Evolutionary conservation across 2,113 vertebrate species (phyloP), one percentile per base, ranked within the genome.

Genomic region (Puffinus mauretanicus): DNA sequence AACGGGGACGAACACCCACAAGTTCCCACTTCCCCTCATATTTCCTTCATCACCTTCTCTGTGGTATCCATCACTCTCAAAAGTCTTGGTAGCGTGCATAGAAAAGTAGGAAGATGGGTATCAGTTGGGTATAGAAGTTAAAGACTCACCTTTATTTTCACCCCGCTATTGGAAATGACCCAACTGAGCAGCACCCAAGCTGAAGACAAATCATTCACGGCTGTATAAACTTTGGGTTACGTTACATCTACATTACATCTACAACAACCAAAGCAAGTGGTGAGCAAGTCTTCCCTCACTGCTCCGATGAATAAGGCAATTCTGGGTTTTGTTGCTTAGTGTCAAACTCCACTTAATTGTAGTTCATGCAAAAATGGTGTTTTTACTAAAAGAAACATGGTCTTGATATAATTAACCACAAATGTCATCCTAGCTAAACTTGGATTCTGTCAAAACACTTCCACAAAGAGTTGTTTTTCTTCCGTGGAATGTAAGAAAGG

Each of bases 31-130:
- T 90, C 16, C 13, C 16, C 18, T 57, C 65, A 3, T 22, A 42
- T 36, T 65, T 52, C 72, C 65, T 46, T 36, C 71, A 46, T 51
- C 58, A 20, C 54, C 32, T 51, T 15, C 71, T 25, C 46, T 34
- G n/a, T n/a, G 17, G 11, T 25, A 82, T 13, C 29, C 29, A 26
- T 9, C 34, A 25, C 58, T 55, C 51, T 38, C 42, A 40, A 69
- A 46, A 58, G 30, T 22, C 13, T 54, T 30, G 34, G 38, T 10
- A 54, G 44, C 2, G 0, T 7, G 7, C 19, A 30, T 1, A 11
- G 27, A 64, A 17, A 52, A 79, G 20, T 9, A 62, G 42, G 34
- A 64, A 62, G 72, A 46, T 0, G 1, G n/a, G 22, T 51, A 75
- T 6, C 7, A 54, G 17, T 8, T 75, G 49, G 29, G 51, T 34